A percentile compares a stretch with the other conserved stretches of the same genome.
Conservation (phyloP, 2,888 invertebrate genomes). For the Drosophila antonietae region DNA sequence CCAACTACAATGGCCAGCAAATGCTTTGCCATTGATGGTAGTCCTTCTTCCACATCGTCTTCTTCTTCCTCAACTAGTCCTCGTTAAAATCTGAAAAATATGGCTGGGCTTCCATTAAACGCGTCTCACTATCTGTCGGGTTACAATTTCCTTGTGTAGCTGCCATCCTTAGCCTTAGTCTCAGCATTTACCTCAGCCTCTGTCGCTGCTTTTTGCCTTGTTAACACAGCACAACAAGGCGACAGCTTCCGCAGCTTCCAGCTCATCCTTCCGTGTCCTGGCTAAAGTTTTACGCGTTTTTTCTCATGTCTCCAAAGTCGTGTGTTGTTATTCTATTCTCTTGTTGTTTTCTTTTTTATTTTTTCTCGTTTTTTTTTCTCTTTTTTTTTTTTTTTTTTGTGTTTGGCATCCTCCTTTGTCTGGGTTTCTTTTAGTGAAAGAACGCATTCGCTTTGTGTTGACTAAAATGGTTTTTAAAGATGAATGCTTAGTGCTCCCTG, state of each 20-base stretch:
- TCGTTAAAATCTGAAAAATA: slow-evolving; percentile 74
- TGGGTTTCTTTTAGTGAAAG: slow-evolving; percentile 30
- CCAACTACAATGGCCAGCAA: slow-evolving; percentile 28
- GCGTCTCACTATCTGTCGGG: slow-evolving; percentile 64
- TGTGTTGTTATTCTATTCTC: slow-evolving; percentile 29
- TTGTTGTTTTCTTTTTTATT: slow-evolving; percentile 12
- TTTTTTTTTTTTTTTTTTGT: not conserved
- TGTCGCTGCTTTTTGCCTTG: slow-evolving; percentile 52
- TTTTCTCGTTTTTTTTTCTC: not conserved
- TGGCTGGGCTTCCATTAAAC: slow-evolving; percentile 71
- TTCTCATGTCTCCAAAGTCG: slow-evolving; percentile 21
- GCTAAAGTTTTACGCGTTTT: slow-evolving; percentile 57
- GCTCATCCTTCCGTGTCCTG: slow-evolving; percentile 16
- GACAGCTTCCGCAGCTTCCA: slow-evolving; percentile 45
- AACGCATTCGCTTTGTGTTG: slow-evolving; percentile 73
- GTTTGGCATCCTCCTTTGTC: slow-evolving; percentile 16
- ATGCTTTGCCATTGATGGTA: slow-evolving; percentile 57
- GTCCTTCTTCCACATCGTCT: slow-evolving; percentile 11
- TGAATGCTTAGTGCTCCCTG: slow-evolving; percentile 65
- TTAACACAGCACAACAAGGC: slow-evolving; percentile 68
- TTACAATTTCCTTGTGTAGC: slow-evolving; percentile 70
- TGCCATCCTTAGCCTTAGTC: slow-evolving; percentile 7
- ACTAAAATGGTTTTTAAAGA: slow-evolving; percentile 73
- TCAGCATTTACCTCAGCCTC: slow-evolving; percentile 1
- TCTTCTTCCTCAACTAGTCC: slow-evolving; percentile 34